These are phyloP conservation scores for Agrochola circellaris DNA, from an alignment of 2,888 invertebrate genomes.

Conservation along the genomic window DNA sequence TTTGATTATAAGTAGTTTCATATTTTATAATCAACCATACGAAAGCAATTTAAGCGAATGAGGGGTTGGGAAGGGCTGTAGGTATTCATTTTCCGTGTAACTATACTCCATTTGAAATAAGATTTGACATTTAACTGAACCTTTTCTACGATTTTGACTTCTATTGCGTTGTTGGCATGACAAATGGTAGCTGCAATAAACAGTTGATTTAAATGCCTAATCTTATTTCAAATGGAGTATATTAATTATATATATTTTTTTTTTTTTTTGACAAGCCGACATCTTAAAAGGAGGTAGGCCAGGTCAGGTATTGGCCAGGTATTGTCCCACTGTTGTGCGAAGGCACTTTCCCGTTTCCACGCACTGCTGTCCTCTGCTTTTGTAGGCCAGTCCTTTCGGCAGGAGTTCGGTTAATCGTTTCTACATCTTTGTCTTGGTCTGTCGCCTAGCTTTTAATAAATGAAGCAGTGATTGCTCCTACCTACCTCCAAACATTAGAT, in stretches of 20 bases:
- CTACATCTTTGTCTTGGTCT: background rate
- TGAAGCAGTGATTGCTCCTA: too few relatives aligned
- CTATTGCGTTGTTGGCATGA: too few relatives aligned
- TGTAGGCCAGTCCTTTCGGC: background rate
- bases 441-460: background rate
- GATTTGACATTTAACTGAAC: too few relatives aligned
- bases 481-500: background rate
- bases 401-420: too few relatives aligned
- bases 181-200: too few relatives aligned
- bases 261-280: background rate
- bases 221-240: too few relatives aligned
- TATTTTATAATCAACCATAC: conserved; percentile 5
- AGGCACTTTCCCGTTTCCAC: background rate
- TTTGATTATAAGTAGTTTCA: conserved; percentile 16
- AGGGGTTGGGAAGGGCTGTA: too few relatives aligned
- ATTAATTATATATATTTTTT: too few relatives aligned
- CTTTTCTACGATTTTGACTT: too few relatives aligned
- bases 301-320: too few relatives aligned
- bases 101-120: background rate
- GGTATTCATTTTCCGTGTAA: background rate
- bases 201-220: too few relatives aligned
- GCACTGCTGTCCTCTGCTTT: background rate
- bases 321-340: background rate
- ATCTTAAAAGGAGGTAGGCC: background rate
- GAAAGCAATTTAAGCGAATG: background rate